A percentile compares a stretch with the other conserved stretches of the same genome.
phyloP scores from a whole-genome alignment of 2,797 vertebrate genomes.

The Enteromius thamalakanensis region DNA sequence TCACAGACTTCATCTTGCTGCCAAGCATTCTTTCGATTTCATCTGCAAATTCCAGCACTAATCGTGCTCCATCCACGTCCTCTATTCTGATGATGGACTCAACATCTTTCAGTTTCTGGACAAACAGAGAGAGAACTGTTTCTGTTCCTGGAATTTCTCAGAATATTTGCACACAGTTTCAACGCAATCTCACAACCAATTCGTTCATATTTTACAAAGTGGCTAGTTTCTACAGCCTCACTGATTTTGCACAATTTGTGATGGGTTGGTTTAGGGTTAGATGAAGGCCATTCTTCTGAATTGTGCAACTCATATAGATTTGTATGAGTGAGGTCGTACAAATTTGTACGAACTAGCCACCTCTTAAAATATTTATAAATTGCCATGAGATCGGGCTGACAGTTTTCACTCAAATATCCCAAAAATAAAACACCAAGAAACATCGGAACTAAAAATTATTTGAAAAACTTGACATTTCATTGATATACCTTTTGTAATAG shows the following conservation, averaged over 20 bases:
- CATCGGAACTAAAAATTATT: background rate
- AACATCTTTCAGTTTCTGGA: constrained; percentile 92
- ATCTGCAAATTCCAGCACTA: constrained; percentile 89
- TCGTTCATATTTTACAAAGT: too few species aligned
- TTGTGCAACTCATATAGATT: too few species aligned
- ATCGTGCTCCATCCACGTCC: constrained; percentile 83
- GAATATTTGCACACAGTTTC: background rate
- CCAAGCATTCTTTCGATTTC: constrained; percentile 92
- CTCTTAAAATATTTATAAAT: too few species aligned
- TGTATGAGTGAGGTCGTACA: too few species aligned
- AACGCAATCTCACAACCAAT: too few species aligned
- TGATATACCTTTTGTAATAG: constrained; percentile 90
- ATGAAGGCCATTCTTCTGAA: too few species aligned
- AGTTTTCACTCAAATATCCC: background rate
- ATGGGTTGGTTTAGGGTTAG: too few species aligned
- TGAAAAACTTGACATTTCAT: constrained; percentile 18
- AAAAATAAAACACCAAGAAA: background rate
- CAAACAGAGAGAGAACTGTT: background rate
- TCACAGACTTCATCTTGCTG: constrained; percentile 92
- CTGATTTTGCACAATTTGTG: too few species aligned
- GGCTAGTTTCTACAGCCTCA: too few species aligned
- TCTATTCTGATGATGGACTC: constrained; percentile 87
- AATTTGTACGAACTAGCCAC: too few species aligned
- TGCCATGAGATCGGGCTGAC: too few species aligned
- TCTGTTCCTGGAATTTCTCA: background rate